Evolutionary conservation across 2,888 invertebrate genomes (phyloP).

Genomic region (Lasioglossum malachurum): DNA sequence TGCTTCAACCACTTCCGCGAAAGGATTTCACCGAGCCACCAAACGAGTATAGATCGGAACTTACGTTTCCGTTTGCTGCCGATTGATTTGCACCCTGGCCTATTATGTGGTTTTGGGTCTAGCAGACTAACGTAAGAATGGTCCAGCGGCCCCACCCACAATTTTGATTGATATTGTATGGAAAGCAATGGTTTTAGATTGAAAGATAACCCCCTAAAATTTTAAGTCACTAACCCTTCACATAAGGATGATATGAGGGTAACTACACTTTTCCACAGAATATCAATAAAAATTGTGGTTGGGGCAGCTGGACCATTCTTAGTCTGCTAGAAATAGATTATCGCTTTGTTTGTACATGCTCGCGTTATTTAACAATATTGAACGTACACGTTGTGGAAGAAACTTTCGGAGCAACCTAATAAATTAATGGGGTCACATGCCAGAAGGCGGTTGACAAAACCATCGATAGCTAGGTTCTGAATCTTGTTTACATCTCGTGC

Average conservation of each 20-base stretch:
- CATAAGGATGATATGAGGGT: too few relatives aligned
- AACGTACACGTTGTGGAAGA: background rate
- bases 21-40: background rate
- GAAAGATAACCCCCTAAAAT: too few relatives aligned
- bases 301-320: too few relatives aligned
- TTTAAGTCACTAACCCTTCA: too few relatives aligned
- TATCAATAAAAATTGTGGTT: too few relatives aligned
- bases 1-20: background rate
- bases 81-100: background rate
- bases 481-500: slow-evolving; percentile 61
- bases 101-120: background rate
- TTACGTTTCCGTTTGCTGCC: background rate
- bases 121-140: too few relatives aligned
- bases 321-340: too few relatives aligned
- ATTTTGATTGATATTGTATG: too few relatives aligned
- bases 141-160: too few relatives aligned
- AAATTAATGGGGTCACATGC: background rate
- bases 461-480: slow-evolving; percentile 10
- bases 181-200: too few relatives aligned
- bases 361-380: background rate
- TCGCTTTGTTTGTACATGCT: too few relatives aligned
- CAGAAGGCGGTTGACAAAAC: background rate
- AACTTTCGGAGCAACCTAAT: background rate
- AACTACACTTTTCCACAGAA: too few relatives aligned
- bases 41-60: background rate